phyloP scores from a whole-genome alignment of 2,888 invertebrate species.

The Peribatodes rhomboidaria region DNA sequence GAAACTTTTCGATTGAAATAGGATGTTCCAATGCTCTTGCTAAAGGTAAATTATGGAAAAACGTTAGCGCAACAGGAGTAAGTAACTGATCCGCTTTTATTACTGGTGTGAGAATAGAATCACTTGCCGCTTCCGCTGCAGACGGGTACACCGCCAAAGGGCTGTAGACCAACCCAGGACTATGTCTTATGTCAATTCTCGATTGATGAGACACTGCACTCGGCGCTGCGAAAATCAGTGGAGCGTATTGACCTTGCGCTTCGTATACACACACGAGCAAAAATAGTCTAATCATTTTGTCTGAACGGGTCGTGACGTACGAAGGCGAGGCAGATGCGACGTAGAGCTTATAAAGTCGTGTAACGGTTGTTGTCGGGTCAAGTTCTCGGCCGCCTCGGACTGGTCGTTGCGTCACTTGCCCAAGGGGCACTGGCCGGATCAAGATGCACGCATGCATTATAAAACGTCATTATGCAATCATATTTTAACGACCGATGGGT shows the following conservation, averaged over 20 bases:
- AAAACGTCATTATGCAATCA: conserved; percentile 50
- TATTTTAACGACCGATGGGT: conserved; percentile 49
- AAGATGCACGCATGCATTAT: conserved; percentile 59
- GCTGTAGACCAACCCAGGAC: conserved; percentile 67
- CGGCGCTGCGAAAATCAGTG: conserved; percentile 78
- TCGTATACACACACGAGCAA: conserved; percentile 57
- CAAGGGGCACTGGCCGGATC: conserved; percentile 73
- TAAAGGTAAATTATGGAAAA: conserved; percentile 72
- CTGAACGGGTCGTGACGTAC: conserved; percentile 52
- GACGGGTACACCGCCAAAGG: conserved; percentile 58
- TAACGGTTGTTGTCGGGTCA: conserved; percentile 79
- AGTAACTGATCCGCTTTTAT: conserved; percentile 60
- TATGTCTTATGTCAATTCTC: conserved; percentile 79
- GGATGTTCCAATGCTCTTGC: conserved; percentile 73
- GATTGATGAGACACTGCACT: conserved; percentile 86
- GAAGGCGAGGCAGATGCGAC: conserved; percentile 59
- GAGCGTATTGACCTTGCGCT: conserved; percentile 63
- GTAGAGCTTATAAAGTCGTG: conserved; percentile 70
- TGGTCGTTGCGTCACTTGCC: conserved; percentile 72
- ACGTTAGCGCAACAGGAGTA: conserved; percentile 70
- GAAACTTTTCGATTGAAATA: conserved; percentile 63
- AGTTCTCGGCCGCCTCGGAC: conserved; percentile 74
- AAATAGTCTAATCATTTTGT: conserved; percentile 69
- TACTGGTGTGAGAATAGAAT: conserved; percentile 58
- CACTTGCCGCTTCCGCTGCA: conserved; percentile 48